phyloP scores from a whole-genome alignment of 1,140 invertebrate genomes.

The Tetragnatha versicolor region DNA sequence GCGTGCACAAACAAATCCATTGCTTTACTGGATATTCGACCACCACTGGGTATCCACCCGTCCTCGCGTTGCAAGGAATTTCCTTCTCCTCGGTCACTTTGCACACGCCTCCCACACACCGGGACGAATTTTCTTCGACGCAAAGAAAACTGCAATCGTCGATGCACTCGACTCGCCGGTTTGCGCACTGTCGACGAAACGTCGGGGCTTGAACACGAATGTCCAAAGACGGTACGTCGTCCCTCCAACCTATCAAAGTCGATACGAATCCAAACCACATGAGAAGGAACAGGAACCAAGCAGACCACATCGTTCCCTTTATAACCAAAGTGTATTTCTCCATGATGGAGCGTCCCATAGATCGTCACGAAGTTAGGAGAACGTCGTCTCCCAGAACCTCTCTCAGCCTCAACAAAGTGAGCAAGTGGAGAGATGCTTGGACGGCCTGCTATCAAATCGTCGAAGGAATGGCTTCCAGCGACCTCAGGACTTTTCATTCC shows the following conservation, averaged over 20 bases:
- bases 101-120: neutral
- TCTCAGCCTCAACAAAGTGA: neutral
- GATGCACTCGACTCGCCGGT: neutral
- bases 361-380: neutral
- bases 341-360: neutral
- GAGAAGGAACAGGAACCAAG: too few relatives aligned
- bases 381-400: too few relatives aligned
- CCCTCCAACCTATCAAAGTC: neutral
- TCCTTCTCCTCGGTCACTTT: neutral
- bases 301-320: neutral
- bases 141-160: neutral
- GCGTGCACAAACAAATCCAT: neutral
- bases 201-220: neutral
- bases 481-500: neutral
- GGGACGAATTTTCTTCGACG: neutral
- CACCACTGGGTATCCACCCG: neutral
- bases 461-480: neutral
- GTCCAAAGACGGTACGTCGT: too few relatives aligned
- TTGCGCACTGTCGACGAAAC: neutral
- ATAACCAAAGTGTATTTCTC: neutral
- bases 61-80: neutral
- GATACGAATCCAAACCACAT: neutral
- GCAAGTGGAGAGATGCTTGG: neutral
- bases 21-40: too few relatives aligned
- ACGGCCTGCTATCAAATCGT: neutral